phyloP scores from a whole-genome alignment of 1,140 invertebrate species.

The Oscheius sp. region DNA sequence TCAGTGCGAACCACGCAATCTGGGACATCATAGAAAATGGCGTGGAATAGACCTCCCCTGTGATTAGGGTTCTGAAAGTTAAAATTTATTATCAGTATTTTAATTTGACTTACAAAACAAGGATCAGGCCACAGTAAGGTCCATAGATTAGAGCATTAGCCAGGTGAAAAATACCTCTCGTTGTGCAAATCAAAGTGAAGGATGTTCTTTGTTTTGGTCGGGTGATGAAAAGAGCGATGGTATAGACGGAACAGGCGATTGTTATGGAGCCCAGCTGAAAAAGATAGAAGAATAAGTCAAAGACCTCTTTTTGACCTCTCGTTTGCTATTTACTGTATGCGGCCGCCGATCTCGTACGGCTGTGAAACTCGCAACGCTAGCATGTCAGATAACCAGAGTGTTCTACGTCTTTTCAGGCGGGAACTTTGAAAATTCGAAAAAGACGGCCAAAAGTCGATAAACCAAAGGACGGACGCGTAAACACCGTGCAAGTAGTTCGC shows the following conservation, averaged over 20 bases:
- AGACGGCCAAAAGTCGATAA: too few relatives aligned
- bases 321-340: too few relatives aligned
- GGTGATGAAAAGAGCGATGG: background rate
- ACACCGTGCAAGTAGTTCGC: too few relatives aligned
- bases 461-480: too few relatives aligned
- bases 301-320: too few relatives aligned
- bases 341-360: too few relatives aligned
- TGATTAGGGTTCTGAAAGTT: background rate
- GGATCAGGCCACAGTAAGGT: background rate
- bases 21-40: background rate
- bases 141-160: background rate
- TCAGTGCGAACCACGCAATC: background rate
- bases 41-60: background rate
- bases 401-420: too few relatives aligned
- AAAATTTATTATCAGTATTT: background rate
- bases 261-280: background rate
- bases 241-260: background rate
- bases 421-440: too few relatives aligned
- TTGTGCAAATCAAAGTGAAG: background rate
- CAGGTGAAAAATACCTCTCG: constrained; percentile 1
- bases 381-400: too few relatives aligned
- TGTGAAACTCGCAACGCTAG: too few relatives aligned
- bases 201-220: background rate
- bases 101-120: background rate
- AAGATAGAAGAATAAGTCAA: too few relatives aligned